These are phyloP conservation scores for Falco biarmicus DNA, from an alignment of 2,797 vertebrate species.

Conservation along the genomic window DNA sequence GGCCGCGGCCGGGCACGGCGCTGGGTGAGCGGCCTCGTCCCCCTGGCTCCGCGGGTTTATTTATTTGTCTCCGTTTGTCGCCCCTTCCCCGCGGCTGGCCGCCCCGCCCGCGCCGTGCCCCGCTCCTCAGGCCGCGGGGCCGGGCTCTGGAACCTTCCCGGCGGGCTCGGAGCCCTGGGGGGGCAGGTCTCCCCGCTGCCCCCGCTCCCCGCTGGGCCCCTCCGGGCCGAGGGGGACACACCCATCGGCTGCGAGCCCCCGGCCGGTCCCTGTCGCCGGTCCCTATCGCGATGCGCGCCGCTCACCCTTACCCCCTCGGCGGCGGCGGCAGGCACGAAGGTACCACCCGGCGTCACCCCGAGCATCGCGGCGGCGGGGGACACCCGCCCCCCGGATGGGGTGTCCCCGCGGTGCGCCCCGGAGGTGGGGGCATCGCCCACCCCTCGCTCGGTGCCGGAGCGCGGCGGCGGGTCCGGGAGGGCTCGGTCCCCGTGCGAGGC, in stretches of 20 bases:
- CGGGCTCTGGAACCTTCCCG: slow-evolving; percentile 24
- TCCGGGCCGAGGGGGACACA: no score
- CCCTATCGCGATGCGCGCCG: neutral
- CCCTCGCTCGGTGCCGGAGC: rapidly evolving
- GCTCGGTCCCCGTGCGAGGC: no score
- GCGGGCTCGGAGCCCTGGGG: neutral
- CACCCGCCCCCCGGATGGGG: no score
- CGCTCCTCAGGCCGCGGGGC: neutral
- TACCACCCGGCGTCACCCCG: neutral
- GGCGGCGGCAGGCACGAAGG: neutral
- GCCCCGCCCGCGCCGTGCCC: no score
- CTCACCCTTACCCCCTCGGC: neutral
- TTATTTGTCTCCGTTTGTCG: no score
- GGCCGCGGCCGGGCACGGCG: neutral
- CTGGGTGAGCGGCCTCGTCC: neutral
- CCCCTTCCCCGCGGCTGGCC: neutral
- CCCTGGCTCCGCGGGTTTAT: neutral
- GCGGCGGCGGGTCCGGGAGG: neutral
- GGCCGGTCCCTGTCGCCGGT: no score
- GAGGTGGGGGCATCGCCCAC: neutral
- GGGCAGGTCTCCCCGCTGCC: neutral
- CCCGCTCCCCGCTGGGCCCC: no score
- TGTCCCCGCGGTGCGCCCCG: neutral
- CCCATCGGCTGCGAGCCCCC: neutral
- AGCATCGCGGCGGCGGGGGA: no score